phyloP scores from a whole-genome alignment of 2,888 invertebrate genomes.

The Aporophyla lueneburgensis region DNA sequence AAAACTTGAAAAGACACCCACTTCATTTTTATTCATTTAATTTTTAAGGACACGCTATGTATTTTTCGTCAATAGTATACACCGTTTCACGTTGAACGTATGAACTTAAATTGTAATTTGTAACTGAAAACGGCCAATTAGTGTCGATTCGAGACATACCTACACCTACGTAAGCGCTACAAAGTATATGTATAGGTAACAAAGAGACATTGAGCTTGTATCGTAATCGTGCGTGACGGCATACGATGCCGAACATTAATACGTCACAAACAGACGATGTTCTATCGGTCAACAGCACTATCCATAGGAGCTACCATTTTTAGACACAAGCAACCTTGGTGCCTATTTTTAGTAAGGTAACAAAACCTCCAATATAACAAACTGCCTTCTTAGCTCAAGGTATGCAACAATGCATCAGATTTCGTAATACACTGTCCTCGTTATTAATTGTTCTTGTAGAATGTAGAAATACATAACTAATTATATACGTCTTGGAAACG shows the following conservation, averaged over 20 bases:
- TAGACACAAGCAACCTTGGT: slow-evolving; percentile 1
- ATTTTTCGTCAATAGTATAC: not conserved
- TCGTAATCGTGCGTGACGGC: slow-evolving; percentile 3
- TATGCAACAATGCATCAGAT: slow-evolving; percentile 8
- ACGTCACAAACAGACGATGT: slow-evolving; percentile 42
- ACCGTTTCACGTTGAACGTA: slow-evolving; percentile 3
- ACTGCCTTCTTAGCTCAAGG: slow-evolving; percentile 15
- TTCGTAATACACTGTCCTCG: not conserved
- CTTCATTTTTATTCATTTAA: not conserved
- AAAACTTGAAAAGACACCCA: too few species aligned
- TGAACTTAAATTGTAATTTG: not conserved
- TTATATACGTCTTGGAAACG: not conserved
- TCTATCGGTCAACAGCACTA: slow-evolving; percentile 11
- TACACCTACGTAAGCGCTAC: slow-evolving; percentile 7
- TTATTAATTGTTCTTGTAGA: slow-evolving; percentile 10
- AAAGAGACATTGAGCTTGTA: slow-evolving; percentile 14
- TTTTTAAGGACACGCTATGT: not conserved
- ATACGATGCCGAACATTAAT: slow-evolving; percentile 18
- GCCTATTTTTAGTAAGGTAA: not conserved
- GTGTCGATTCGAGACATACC: not conserved
- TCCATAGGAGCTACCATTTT: not conserved
- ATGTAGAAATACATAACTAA: slow-evolving; percentile 25
- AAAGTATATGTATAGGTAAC: slow-evolving; percentile 37
- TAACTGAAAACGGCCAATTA: not conserved
- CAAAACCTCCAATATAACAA: slow-evolving; percentile 6